Evolutionary conservation across 2,888 invertebrate genomes (phyloP).

Genomic region (Cylloceria caligata): DNA sequence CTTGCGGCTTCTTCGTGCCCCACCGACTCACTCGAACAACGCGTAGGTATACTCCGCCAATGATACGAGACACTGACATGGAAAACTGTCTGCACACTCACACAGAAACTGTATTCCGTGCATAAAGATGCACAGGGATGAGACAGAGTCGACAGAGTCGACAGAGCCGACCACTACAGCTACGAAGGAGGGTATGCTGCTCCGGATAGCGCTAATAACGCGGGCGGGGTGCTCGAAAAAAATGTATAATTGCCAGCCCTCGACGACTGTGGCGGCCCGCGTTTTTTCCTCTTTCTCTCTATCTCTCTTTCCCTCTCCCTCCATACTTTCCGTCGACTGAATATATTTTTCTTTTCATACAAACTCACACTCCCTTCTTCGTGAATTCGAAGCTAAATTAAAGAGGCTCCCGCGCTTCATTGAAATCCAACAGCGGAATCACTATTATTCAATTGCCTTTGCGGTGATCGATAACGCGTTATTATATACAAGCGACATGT

Average conservation of each 20-base stretch:
- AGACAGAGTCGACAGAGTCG: constrained; percentile 8
- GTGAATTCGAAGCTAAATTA: constrained; percentile 80
- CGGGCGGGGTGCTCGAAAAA: constrained; percentile 74
- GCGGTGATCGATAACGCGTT: neutral
- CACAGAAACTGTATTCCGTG: constrained; percentile 40
- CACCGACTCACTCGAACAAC: constrained; percentile 34
- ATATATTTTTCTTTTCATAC: constrained; percentile 73
- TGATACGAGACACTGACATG: constrained; percentile 62
- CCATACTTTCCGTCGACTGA: constrained; percentile 19
- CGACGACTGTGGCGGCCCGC: constrained; percentile 65
- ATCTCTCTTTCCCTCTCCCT: constrained; percentile 18
- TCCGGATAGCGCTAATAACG: constrained; percentile 79
- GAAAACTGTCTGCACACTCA: constrained; percentile 55
- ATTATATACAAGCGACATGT: neutral
- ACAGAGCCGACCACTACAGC: constrained; percentile 29
- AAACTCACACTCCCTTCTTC: constrained; percentile 72
- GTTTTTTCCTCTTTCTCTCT: constrained; percentile 37
- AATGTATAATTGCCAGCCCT: constrained; percentile 78
- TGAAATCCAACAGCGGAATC: constrained; percentile 47
- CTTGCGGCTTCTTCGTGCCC: constrained; percentile 50
- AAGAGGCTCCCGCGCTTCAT: constrained; percentile 74
- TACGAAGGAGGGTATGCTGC: constrained; percentile 64
- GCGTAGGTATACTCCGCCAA: constrained; percentile 66
- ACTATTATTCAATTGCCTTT: constrained; percentile 50
- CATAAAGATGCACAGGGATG: constrained; percentile 19